Conservation (phyloP, 2,888 invertebrate species). For the Seira sanloemensis region DNA sequence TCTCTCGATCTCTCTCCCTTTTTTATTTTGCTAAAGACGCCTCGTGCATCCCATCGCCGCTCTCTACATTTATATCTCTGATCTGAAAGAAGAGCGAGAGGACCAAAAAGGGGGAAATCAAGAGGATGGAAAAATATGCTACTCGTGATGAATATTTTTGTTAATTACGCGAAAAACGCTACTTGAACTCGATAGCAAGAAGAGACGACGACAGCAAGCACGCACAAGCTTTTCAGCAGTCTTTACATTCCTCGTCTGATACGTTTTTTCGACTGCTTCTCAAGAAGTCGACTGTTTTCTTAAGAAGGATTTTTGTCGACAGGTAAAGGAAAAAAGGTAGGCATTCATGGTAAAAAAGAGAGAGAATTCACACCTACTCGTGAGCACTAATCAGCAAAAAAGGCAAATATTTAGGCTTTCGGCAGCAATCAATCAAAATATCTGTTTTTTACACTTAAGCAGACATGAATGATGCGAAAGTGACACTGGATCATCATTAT, state of each 20-base stretch:
- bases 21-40: slow-evolving; percentile 26
- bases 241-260: too few relatives aligned
- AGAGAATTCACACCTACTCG: slow-evolving; percentile 38
- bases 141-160: slow-evolving; percentile 51
- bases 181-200: slow-evolving; percentile 45
- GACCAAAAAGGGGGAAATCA: slow-evolving; percentile 45
- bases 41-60: slow-evolving; percentile 25
- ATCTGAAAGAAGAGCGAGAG: slow-evolving; percentile 26
- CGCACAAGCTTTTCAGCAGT: background rate
- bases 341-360: background rate
- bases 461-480: slow-evolving; percentile 1
- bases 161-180: slow-evolving; percentile 54
- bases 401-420: slow-evolving; percentile 30
- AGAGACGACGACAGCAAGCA: slow-evolving; percentile 8
- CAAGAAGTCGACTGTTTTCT: background rate
- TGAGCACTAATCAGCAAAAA: slow-evolving; percentile 10
- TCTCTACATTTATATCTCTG: background rate
- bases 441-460: background rate
- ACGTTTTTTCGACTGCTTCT: background rate
- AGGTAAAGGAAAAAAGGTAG: background rate
- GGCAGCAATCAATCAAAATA: slow-evolving; percentile 35
- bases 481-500: background rate
- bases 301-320: background rate
- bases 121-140: slow-evolving; percentile 22
- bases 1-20: background rate